Evolutionary conservation across 2,113 vertebrate genomes (phyloP).

Genomic region (Gnathonemus longibarbis): DNA sequence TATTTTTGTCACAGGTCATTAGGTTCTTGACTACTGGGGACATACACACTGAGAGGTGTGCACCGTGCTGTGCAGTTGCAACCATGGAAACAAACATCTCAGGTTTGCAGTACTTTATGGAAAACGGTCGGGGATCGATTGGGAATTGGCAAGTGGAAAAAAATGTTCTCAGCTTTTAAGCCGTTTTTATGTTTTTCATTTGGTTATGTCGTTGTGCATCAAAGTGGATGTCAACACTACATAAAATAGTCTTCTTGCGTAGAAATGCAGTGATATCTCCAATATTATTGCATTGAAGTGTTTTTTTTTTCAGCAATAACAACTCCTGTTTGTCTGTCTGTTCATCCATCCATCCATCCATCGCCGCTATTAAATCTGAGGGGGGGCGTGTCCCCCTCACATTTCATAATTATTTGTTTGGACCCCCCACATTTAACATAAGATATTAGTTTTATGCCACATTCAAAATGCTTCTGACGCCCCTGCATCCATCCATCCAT

Average conservation of each 20-base stretch:
- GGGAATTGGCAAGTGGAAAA: neutral
- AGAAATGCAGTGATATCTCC: neutral
- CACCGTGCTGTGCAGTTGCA: conserved; percentile 31
- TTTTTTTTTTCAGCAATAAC: neutral
- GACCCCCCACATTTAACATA: no score
- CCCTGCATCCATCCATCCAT: neutral
- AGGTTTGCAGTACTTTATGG: conserved; percentile 34
- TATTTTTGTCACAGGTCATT: conserved; percentile 37
- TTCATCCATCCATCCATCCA: neutral
- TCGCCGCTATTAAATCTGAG: no score
- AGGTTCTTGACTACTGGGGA: conserved; percentile 27
- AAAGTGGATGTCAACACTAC: neutral
- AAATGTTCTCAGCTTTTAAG: neutral
- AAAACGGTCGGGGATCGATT: conserved; percentile 6
- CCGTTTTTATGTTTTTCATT: neutral
- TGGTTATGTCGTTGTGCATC: neutral
- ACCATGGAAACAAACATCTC: conserved; percentile 36
- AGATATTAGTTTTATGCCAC: no score
- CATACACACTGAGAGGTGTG: conserved; percentile 29
- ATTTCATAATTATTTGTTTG: no score
- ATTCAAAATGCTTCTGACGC: no score
- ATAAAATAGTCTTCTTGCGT: neutral
- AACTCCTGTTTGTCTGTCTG: neutral
- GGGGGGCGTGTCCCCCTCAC: no score
- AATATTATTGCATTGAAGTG: neutral